Evolutionary conservation across 1,140 invertebrate genomes (phyloP).

Genomic region (Campoletis sonorensis): DNA sequence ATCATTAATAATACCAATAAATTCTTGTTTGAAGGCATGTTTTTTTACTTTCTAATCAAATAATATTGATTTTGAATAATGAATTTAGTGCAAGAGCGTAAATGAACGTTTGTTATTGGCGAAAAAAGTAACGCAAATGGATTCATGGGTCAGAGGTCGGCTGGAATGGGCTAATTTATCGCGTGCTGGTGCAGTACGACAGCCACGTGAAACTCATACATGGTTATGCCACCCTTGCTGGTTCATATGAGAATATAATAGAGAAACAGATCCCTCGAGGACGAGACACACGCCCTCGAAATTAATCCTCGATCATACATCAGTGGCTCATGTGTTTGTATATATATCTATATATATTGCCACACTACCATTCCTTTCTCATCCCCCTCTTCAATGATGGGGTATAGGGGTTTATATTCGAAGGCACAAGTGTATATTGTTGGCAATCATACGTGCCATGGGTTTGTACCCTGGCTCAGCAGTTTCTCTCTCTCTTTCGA

Average conservation of each 20-base stretch:
- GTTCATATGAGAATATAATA: constrained; percentile 39
- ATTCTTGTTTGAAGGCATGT: neutral
- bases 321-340: constrained; percentile 37
- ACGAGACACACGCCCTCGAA: constrained; percentile 55
- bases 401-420: neutral
- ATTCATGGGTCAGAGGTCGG: constrained; percentile 32
- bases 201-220: constrained; percentile 24
- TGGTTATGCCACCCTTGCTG: constrained; percentile 10
- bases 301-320: constrained; percentile 61
- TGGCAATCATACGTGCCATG: too few species aligned
- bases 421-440: too few species aligned
- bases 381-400: neutral
- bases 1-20: too few species aligned
- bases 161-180: constrained; percentile 41
- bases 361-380: neutral
- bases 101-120: constrained; percentile 30
- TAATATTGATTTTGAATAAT: too few species aligned
- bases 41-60: neutral
- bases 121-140: constrained; percentile 38
- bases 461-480: too few species aligned
- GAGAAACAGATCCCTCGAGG: constrained; percentile 52
- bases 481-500: too few species aligned
- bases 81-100: neutral
- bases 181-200: constrained; percentile 28
- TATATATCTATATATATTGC: constrained; percentile 46